Evolutionary conservation across 2,113 vertebrate species (phyloP).

Genomic region (Heterochromis multidens): DNA sequence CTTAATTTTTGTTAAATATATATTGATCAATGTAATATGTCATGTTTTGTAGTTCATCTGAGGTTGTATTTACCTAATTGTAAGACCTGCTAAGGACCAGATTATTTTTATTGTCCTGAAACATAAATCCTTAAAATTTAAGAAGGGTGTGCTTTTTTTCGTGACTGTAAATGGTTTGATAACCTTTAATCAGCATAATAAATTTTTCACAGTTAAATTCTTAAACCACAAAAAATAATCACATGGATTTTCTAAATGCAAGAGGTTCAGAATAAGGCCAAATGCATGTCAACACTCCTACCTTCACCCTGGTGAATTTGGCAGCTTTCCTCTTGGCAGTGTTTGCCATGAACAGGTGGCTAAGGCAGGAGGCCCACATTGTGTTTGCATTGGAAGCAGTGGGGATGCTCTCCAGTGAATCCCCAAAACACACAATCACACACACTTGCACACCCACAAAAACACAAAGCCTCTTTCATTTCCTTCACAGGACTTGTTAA

Average conservation of each 20-base stretch:
- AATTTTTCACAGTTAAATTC: neutral
- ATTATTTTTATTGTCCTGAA: neutral
- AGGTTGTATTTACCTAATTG: too few relatives aligned
- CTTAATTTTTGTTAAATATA: too few relatives aligned
- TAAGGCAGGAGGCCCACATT: constrained; percentile 44
- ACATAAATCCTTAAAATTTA: neutral
- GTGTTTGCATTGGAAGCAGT: constrained; percentile 48
- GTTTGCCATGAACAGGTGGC: constrained; percentile 58
- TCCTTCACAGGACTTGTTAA: constrained; percentile 55
- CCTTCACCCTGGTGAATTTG: constrained; percentile 39
- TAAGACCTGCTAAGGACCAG: neutral
- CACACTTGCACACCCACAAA: neutral
- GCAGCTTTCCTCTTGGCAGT: constrained; percentile 61
- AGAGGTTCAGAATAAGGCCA: constrained; percentile 32
- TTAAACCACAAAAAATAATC: neutral
- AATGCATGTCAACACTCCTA: constrained; percentile 22
- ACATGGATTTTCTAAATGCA: constrained; percentile 9
- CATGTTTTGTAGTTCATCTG: too few relatives aligned
- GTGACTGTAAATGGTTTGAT: neutral
- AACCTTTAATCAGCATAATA: neutral
- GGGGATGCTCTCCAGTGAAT: constrained; percentile 2
- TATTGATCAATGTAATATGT: too few relatives aligned
- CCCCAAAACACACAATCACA: constrained; percentile 9
- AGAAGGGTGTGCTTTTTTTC: neutral
- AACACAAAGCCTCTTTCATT: constrained; percentile 9